These are phyloP conservation scores for Cuculus canorus DNA, from an alignment of 2,797 vertebrate species.

Conservation along the genomic window DNA sequence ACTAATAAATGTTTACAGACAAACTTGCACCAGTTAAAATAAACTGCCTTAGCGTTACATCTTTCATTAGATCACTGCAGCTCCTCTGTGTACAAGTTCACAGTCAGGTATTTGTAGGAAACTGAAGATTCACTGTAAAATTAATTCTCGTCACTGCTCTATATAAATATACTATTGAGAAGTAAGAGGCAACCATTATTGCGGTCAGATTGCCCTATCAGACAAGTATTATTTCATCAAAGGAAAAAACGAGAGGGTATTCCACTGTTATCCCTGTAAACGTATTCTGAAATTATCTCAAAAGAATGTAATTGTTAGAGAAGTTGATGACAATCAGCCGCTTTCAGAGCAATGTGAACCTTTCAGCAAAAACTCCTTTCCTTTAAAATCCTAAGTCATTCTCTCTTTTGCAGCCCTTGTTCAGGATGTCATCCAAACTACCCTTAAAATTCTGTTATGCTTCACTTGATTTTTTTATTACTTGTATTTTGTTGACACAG, in stretches of 20 bases:
- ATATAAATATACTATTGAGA: neutral
- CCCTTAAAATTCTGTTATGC: neutral
- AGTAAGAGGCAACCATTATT: neutral
- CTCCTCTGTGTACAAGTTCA: neutral
- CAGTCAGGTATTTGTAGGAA: neutral
- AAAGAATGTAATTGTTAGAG: neutral
- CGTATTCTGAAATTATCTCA: neutral
- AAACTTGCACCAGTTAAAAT: slow-evolving; percentile 33
- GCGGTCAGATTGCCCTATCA: neutral
- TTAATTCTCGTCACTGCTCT: neutral
- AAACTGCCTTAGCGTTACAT: neutral
- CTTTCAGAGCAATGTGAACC: neutral
- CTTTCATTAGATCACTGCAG: neutral
- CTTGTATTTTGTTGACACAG: neutral
- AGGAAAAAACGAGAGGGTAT: neutral
- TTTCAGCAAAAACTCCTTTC: neutral
- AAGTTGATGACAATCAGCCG: neutral
- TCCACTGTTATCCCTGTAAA: neutral
- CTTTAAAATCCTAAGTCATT: neutral
- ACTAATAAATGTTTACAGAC: slow-evolving; percentile 13
- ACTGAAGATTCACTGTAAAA: neutral
- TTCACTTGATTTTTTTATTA: neutral
- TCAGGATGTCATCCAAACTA: neutral
- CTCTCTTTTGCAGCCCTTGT: neutral
- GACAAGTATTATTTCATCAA: neutral